Conservation (phyloP, 2,797 vertebrate genomes). For the Chaenodraco wilsoni region DNA sequence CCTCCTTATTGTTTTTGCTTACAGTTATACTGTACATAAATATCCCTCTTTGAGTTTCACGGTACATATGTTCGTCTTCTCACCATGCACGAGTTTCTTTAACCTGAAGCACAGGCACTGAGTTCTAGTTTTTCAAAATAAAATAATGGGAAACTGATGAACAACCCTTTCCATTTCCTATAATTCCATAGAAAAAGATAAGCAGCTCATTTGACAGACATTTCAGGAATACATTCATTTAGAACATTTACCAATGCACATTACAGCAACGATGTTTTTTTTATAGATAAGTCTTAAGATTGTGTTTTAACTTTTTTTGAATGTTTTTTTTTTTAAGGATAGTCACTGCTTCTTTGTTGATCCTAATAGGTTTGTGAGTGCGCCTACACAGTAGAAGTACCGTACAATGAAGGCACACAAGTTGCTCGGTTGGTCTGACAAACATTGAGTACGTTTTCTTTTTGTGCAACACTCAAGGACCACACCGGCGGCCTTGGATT, state of each 20-base stretch:
- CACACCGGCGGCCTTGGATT: conserved; percentile 17
- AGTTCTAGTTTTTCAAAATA: conserved; percentile 35
- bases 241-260: conserved; percentile 62
- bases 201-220: conserved; percentile 52
- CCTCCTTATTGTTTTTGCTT: conserved; percentile 35
- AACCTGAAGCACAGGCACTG: conserved; percentile 67
- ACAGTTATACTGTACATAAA: conserved; percentile 71
- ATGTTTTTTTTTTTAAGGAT: conserved; percentile 10
- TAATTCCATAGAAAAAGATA: conserved; percentile 58
- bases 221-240: conserved; percentile 67
- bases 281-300: conserved; percentile 23
- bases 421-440: conserved; percentile 51
- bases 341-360: conserved; percentile 17
- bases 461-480: conserved; percentile 25
- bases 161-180: conserved; percentile 26
- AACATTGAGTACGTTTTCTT: conserved; percentile 20
- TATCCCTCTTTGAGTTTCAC: conserved; percentile 47
- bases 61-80: conserved; percentile 40
- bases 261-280: conserved; percentile 45
- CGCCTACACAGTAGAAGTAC: conserved; percentile 23
- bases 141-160: conserved; percentile 20
- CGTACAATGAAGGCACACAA: conserved; percentile 54
- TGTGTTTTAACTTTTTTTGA: neutral
- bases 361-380: conserved; percentile 19
- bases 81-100: conserved; percentile 40